phyloP scores from a whole-genome alignment of 2,113 vertebrate genomes.

The Copsychus sechellarum region DNA sequence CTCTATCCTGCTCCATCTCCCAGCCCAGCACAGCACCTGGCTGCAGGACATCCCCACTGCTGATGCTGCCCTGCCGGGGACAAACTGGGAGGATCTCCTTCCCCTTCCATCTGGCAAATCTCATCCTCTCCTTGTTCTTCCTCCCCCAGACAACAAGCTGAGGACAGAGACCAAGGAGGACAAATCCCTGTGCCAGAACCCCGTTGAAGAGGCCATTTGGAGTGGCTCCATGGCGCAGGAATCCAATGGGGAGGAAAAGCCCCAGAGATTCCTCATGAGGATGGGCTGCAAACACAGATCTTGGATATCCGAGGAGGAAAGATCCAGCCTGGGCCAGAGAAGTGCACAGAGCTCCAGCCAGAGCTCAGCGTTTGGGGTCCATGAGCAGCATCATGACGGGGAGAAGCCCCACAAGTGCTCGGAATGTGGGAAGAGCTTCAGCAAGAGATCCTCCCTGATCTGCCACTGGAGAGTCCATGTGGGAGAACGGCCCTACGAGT shows the following conservation, averaged over 20 bases:
- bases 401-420: background rate
- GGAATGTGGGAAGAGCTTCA: background rate
- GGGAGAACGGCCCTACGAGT: no score
- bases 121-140: background rate
- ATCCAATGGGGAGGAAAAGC: background rate
- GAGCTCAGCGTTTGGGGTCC: background rate
- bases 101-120: background rate
- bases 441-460: background rate
- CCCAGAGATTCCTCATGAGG: background rate
- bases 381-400: background rate
- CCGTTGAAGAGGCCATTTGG: background rate
- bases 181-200: background rate
- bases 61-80: background rate
- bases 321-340: background rate
- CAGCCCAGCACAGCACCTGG: background rate
- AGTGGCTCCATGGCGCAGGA: background rate
- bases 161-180: background rate
- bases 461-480: background rate
- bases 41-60: background rate
- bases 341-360: no score
- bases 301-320: background rate
- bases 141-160: background rate
- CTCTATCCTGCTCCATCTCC: background rate
- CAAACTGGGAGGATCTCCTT: no score
- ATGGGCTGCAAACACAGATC: background rate